Evolutionary conservation across 2,113 vertebrate genomes (phyloP).

Genomic region (Eurypyga helias): DNA sequence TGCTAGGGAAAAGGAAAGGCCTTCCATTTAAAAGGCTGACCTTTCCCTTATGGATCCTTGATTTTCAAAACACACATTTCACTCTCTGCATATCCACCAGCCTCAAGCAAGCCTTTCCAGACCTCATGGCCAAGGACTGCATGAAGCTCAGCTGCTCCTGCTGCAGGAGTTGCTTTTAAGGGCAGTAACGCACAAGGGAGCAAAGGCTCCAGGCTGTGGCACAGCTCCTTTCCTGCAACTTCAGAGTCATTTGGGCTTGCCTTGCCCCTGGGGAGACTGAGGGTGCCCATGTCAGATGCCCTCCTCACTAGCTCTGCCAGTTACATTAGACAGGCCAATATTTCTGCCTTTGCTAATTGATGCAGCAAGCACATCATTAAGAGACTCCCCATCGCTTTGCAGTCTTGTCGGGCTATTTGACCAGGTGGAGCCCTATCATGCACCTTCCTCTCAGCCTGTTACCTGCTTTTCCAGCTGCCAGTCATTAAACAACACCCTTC

Average conservation of each 20-base stretch:
- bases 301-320: constrained; percentile 8
- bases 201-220: neutral
- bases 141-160: neutral
- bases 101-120: neutral
- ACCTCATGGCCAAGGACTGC: neutral
- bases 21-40: neutral
- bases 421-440: neutral
- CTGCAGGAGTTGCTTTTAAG: neutral
- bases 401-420: neutral
- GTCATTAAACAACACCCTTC: neutral
- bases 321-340: neutral
- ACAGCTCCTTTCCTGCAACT: neutral
- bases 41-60: neutral
- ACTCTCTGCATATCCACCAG: neutral
- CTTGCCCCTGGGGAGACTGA: neutral
- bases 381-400: neutral
- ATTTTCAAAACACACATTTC: neutral
- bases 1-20: neutral
- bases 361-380: constrained; percentile 9
- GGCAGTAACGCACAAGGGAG: rapidly evolving
- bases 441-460: neutral
- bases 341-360: constrained; percentile 19
- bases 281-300: neutral
- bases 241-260: neutral
- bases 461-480: constrained; percentile 8